Evolutionary conservation across 1,140 invertebrate species (phyloP).

Genomic region (Colletes gigas): DNA sequence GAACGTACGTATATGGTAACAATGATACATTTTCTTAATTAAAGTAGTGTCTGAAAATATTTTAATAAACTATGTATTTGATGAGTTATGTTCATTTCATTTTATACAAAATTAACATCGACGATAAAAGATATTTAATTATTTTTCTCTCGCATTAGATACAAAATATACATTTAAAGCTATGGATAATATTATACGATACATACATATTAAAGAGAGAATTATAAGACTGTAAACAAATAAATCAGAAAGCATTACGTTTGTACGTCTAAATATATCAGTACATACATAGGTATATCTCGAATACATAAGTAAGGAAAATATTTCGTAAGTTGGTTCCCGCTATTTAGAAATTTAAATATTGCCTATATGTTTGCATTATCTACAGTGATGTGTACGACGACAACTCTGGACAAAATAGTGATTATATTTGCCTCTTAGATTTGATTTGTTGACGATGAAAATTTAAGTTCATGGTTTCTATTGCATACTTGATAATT

Average conservation of each 20-base stretch:
- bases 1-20: no score
- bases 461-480: constrained; percentile 17
- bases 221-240: not conserved
- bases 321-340: constrained; percentile 11
- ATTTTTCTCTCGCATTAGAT: no score
- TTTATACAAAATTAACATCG: no score
- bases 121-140: no score
- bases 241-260: not conserved
- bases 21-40: no score
- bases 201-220: not conserved
- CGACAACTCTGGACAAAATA: constrained; percentile 56
- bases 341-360: constrained; percentile 25
- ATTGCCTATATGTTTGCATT: constrained; percentile 26
- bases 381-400: constrained; percentile 24
- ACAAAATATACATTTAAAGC: no score
- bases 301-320: not conserved
- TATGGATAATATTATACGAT: no score
- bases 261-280: not conserved
- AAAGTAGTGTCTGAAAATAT: no score
- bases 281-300: not conserved
- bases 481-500: constrained; percentile 11
- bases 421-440: constrained; percentile 37
- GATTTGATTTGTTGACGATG: not conserved
- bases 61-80: no score
- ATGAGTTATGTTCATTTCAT: no score